A percentile compares a stretch with the other conserved stretches of the same genome.
Conservation (phyloP, 2,888 invertebrate species). For the Eristalis pertinax region DNA sequence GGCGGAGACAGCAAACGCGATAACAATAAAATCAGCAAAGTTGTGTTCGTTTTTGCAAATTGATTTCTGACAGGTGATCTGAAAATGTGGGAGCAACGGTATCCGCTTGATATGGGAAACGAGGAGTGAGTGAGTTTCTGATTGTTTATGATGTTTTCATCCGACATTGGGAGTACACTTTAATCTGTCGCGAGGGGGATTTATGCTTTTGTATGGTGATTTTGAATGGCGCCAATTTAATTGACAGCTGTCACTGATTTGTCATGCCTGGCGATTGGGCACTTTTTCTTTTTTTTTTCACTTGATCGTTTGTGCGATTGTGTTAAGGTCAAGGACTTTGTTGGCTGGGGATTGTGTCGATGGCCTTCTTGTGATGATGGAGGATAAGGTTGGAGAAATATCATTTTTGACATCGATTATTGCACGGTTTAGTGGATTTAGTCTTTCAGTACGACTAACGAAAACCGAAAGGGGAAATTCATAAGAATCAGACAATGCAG, state of each 20-base stretch:
- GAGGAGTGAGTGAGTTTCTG: background rate
- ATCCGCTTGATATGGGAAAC: background rate
- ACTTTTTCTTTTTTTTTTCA: background rate
- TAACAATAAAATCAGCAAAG: background rate
- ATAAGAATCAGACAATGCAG: too few species aligned
- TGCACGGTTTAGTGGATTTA: too few species aligned
- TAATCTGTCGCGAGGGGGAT: background rate
- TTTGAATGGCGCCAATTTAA: slow-evolving; percentile 32
- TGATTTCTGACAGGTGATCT: slow-evolving; percentile 47
- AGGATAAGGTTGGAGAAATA: background rate
- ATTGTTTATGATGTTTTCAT: slow-evolving; percentile 25
- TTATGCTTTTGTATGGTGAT: background rate
- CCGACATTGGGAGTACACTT: background rate
- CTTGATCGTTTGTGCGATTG: too few species aligned
- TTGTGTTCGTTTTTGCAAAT: slow-evolving; percentile 21
- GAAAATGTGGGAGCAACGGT: slow-evolving; percentile 34
- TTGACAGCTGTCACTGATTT: slow-evolving; percentile 29
- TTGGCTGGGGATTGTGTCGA: background rate
- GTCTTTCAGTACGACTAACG: too few species aligned
- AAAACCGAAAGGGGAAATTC: too few species aligned
- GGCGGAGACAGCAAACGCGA: background rate
- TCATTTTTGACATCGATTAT: background rate
- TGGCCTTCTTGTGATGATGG: background rate
- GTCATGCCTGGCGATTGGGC: background rate
- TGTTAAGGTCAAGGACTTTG: background rate